Evolutionary conservation across 2,113 vertebrate genomes (phyloP).

Genomic region (Gymnobelideus leadbeateri): DNA sequence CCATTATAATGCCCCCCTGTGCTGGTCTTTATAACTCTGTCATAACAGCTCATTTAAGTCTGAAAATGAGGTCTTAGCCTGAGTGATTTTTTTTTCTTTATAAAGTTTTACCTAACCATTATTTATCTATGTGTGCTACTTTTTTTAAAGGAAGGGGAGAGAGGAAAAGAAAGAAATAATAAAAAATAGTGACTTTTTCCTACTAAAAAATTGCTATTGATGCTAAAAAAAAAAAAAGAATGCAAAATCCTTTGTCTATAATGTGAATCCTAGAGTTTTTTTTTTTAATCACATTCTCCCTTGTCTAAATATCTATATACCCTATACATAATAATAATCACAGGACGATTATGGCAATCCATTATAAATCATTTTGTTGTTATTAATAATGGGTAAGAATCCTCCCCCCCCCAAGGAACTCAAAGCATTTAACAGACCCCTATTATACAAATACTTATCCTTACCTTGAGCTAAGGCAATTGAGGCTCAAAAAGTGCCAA

Average conservation of each 20-base stretch:
- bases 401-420: constrained; percentile 7
- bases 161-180: constrained; percentile 45
- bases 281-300: neutral
- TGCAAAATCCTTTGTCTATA: constrained; percentile 30
- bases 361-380: constrained; percentile 59
- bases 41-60: constrained; percentile 38
- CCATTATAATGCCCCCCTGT: neutral
- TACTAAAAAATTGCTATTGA: neutral
- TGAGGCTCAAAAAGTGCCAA: neutral
- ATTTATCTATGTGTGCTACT: constrained; percentile 18
- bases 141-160: constrained; percentile 22
- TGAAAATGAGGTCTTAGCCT: constrained; percentile 46
- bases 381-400: constrained; percentile 24
- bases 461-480: constrained; percentile 1
- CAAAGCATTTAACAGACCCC: constrained; percentile 19
- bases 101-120: constrained; percentile 20
- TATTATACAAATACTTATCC: constrained; percentile 39
- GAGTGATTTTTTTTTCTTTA: neutral
- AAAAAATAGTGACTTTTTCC: neutral
- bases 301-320: neutral
- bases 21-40: neutral
- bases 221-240: neutral
- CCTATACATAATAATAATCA: constrained; percentile 30
- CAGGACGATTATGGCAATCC: constrained; percentile 31
- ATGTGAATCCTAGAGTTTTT: neutral